Evolutionary conservation across 1,140 invertebrate species (phyloP), one percentile per base, ranked within the genome.

Genomic region (Venturia canescens): DNA sequence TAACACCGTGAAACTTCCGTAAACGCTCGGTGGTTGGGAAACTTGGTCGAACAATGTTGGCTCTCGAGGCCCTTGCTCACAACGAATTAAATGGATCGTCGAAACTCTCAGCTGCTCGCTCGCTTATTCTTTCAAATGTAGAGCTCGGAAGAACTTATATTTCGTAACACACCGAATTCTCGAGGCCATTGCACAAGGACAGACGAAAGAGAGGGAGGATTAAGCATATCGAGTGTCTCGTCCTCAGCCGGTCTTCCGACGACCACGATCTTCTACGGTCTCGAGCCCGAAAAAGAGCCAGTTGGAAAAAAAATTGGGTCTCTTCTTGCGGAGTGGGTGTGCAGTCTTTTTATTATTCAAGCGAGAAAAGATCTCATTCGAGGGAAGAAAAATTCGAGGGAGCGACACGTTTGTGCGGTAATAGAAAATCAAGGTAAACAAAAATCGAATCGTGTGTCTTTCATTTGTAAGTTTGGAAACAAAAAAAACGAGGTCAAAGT

Each of bases 1-100:
- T 74, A 74, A 74, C n/a, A 48, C 16, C 0, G 16, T 15, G 29
- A 6, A 74, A 74, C 71, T 74, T 74, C 48, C 71, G 44, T 57
- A 74, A 74, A 74, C 48, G 29, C 18, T 50, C 38, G 27, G 15
- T 44, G 21, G 38, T n/a, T 18, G 44, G 31, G 3, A 15, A 21
- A 4, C 3, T 70, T n/a, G 6, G 53, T 23, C 21, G 53, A 57
- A 57, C n/a, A 11, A n/a, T 57, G 1, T 57, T 57, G 21, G 5
- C 21, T 23, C 18, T 18, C 21, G 53, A 5, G 5, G 38, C 2
- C 31, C 29, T 70, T 38, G 13, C 29, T 70, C 31, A 15, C 38
- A 70, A 70, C 4, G 67, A 70, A 70, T 70, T n/a, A 38, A 70
- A 70, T 18, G 67, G 31, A 29, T n/a, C 31, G 67, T 38, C 38